Base-by-base conservation (phyloP, 2,113 vertebrate genomes). In the Baryphthengus martii region DNA sequence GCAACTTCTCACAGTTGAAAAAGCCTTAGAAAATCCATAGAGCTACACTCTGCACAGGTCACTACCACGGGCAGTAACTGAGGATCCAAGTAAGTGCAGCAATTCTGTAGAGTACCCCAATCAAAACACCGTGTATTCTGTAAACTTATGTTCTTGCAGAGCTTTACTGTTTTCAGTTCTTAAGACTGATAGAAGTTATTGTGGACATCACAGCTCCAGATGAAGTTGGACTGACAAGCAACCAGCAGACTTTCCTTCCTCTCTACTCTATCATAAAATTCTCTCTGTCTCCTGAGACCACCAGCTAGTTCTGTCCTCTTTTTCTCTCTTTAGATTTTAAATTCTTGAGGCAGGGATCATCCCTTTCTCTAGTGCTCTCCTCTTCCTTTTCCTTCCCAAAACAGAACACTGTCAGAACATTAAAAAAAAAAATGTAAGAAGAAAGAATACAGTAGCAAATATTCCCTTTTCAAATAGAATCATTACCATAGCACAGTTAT, bases 391-490 rank as follows among this genome's bases (percentile, higher is more conserved):
- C 79, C 68, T 66, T 53, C 77, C 61, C 53, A 56, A 80, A 97
- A 94, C 24, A 91, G 73, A 93, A 79, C 31, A 39, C 70, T 89
- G 75, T 90, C 59, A 90, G 88, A 87, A 80, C 68, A 73, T 65
- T 6, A 16, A 6, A 12, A n/a, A 16, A 10, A 56, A 74, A 77
- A 78, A 59, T 8, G 19, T 35, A 88, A 73, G 39, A 88, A 91
- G 68, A 95, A 97, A 96, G 76, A 91, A 91, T 70, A 21, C 65
- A 77, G 81, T 50, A 84, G 81, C 88, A 96, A 97, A 95, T 96
- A 93, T 84, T 94, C 95, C 93, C 58, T 95, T 97, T 97, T 95
- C 92, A 96, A 96, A 96, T 26, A 87, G 71, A 96, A 94, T 84
- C 92, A 95, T 96, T 95, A 95, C 91, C 96, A 85, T 80, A 90